Percentiles rank a stretch among this genome's conserved stretches.
Evolutionary conservation across 2,888 invertebrate species (phyloP).

Genomic region (Apodemia zela): DNA sequence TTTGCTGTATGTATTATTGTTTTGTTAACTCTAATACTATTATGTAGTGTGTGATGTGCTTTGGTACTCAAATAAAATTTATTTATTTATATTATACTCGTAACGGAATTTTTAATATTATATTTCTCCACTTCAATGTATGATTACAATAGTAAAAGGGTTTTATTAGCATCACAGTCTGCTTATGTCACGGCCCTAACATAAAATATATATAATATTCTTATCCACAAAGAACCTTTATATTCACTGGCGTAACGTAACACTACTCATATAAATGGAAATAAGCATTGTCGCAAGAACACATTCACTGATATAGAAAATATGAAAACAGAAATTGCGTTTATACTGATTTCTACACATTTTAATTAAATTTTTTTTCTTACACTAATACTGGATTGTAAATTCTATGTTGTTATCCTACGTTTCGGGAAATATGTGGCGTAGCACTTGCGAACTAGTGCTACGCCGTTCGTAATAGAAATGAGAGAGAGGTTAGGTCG

Average conservation of each 20-base stretch:
- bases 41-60: too few species aligned
- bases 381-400: too few species aligned
- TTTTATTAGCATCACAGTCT: neutral
- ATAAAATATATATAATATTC: conserved; percentile 4
- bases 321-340: neutral
- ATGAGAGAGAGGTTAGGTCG: too few species aligned
- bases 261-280: conserved; percentile 31
- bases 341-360: neutral
- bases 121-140: neutral
- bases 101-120: neutral
- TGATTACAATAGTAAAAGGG: neutral
- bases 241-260: conserved; percentile 2
- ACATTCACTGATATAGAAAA: conserved; percentile 1
- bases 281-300: conserved; percentile 21
- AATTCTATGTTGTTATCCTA: too few species aligned
- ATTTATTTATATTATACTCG: neutral
- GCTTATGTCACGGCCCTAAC: neutral
- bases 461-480: too few species aligned
- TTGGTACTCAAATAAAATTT: too few species aligned
- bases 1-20: too few species aligned
- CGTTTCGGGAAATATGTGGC: too few species aligned
- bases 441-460: too few species aligned
- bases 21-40: too few species aligned
- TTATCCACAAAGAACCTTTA: neutral
- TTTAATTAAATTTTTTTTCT: neutral